Base-by-base conservation (phyloP, 2,888 invertebrate genomes). In the Ichneumoninae sp. region DNA sequence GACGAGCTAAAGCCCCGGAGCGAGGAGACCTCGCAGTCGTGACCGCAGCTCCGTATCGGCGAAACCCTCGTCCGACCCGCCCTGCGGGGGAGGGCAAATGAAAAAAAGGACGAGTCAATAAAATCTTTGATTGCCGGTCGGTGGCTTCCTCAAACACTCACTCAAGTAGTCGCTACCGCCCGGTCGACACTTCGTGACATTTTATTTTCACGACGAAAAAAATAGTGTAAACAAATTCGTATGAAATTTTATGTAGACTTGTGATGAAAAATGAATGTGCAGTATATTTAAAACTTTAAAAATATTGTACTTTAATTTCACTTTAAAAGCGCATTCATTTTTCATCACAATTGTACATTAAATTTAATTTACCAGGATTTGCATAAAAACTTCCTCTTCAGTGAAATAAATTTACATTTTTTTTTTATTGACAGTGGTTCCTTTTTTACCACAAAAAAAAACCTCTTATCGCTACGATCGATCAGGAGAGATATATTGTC, bases 21-120 rank as follows among this genome's bases (percentile, higher is more conserved):
- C 66, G 22, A 76, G 52, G 44, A 65, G 50, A 76, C 52, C 66
- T 66, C 65, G 52, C 26, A 22, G 65, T 44, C 62, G 74, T 62
- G 62, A 65, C 74, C 60, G 60, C 30, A 13, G 6, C 26, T n/a
- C 26, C 8, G 30, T 16, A 16, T 60, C 33, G 16, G 60, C 30
- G 30, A 60, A 60, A 3, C 4, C 10, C 57, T 13, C 13, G 3
- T 52, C 7, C 52, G n/a, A 8, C 33, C n/a, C 65, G n/a, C n/a
- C 2, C 36, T 33, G 6, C n/a, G 65, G 65, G 13, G 3, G 8
- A 19, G 54, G 22, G 8, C 22, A 5, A 54, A 36, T 19, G 1
- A n/a, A 36, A 33, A 36, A 36, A 36, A 36, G 4, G 7, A n/a
- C n/a, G 22, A 19, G 57, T 36, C 33, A 36, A 65, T 36, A 36